Percentiles rank a stretch among this genome's conserved stretches.
phyloP scores from a whole-genome alignment of 92 coral and sea anemone genomes.

The Micromussa lordhowensis region DNA sequence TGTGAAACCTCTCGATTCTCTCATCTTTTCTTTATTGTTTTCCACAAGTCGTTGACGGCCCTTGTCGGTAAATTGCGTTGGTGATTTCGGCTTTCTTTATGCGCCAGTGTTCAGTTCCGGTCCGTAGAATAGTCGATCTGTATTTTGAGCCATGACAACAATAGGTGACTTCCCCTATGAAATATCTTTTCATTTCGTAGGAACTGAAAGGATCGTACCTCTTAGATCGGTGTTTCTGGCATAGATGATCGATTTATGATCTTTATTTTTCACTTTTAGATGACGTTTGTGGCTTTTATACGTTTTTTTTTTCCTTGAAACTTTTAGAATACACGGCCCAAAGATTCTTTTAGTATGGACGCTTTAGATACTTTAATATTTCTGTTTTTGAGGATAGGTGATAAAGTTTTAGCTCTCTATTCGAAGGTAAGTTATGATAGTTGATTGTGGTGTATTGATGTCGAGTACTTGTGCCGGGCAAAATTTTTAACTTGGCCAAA shows the following conservation, averaged over 20 bases:
- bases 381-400: not conserved
- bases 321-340: not conserved
- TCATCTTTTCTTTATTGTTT: not conserved
- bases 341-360: not conserved
- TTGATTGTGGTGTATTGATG: not conserved
- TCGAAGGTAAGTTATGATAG: not conserved
- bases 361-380: not conserved
- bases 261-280: not conserved
- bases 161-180: not conserved
- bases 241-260: not conserved
- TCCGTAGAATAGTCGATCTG: constrained; percentile 13
- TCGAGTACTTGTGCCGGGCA: no score
- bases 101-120: constrained; percentile 31
- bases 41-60: not conserved
- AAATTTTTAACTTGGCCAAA: not conserved
- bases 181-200: not conserved
- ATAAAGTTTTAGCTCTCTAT: not conserved
- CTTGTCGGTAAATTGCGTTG: not conserved
- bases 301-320: not conserved
- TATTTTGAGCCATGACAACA: constrained; percentile 18
- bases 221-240: not conserved
- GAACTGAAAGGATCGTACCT: constrained; percentile 2
- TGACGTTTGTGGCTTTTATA: not conserved
- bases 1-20: not conserved
- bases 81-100: constrained; percentile 29